Base-by-base conservation (phyloP, 2,113 vertebrate species). In the Otus sunia region DNA sequence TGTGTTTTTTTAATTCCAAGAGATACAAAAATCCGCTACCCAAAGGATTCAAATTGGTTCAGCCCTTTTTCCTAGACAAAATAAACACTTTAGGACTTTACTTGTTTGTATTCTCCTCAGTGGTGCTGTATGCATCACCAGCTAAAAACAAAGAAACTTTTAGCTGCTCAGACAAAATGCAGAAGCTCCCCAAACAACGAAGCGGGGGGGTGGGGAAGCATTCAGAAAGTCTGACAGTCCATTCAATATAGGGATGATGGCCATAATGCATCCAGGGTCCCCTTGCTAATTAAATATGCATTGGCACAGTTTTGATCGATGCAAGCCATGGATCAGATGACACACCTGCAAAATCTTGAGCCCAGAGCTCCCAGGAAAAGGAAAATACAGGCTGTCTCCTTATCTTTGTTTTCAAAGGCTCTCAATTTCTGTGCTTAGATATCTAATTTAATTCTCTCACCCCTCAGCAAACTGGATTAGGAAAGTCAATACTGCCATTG, bases 261-360 rank as follows among this genome's bases (percentile, higher is more conserved):
- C 98, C 98, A 98, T 98, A 98, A 98, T 98, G 98, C 98, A 98
- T 96, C 98, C 98, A 98, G 98, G 97, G 98, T 98, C 98, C 98
- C 98, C 98, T 98, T 98, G 98, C 99, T 99, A 99, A 99, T 99
- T 99, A 99, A 99, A 99, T 99, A 99, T 99, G 99, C 98, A 99
- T 99, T 98, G 98, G 98, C 98, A 98, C 98, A 98, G 98, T 98
- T 98, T 98, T 99, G 98, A 99, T 99, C 98, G 98, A 98, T 99
- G 98, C 98, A 97, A 98, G 98, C 98, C 98, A 98, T 98, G 98
- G 99, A 98, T 98, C 98, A 98, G 98, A 98, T 98, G 98, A 99
- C 98, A 98, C 98, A 99, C 99, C 99, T 99, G 99, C 98, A 99
- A 98, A 98, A 98, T 99, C 98, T 98, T 98, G 98, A 98, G 98